A percentile compares a stretch with the other conserved stretches of the same genome.
phyloP scores from a whole-genome alignment of 2,888 invertebrate genomes.

The Alsophila aescularia region DNA sequence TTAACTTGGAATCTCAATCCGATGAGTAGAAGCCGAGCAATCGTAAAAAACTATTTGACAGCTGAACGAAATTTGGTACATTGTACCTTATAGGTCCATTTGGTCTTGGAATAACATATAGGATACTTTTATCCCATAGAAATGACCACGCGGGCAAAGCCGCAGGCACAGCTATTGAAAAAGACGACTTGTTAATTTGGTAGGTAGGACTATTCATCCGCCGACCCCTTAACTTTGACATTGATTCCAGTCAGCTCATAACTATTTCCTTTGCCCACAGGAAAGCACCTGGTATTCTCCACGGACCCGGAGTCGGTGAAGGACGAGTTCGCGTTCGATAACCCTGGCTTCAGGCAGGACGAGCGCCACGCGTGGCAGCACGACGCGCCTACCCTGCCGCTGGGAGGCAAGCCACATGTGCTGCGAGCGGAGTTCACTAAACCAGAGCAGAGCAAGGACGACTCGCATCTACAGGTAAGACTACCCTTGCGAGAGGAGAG shows the following conservation, averaged over 20 bases:
- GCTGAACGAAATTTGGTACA: no score
- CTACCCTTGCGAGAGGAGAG: constrained; percentile 87
- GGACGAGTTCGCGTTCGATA: constrained; percentile 91
- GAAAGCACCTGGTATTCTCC: constrained; percentile 88
- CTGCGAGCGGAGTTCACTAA: constrained; percentile 74
- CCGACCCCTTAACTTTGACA: no score
- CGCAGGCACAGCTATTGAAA: no score
- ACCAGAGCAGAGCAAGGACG: constrained; percentile 75
- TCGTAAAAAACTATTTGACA: no score
- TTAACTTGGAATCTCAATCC: no score
- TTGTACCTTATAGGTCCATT: no score
- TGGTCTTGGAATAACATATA: no score
- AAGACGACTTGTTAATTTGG: no score
- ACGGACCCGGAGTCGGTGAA: constrained; percentile 91
- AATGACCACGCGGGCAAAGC: no score
- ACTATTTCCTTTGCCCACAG: constrained; percentile 70
- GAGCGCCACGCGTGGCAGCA: constrained; percentile 75
- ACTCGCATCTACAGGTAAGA: constrained; percentile 83
- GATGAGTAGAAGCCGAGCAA: no score
- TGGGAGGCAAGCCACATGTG: constrained; percentile 68
- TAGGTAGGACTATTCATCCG: no score
- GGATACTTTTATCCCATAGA: no score
- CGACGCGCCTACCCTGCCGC: constrained; percentile 74
- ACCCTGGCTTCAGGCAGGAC: constrained; percentile 88
- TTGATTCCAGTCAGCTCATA: neutral